A percentile compares a stretch with the other conserved stretches of the same genome.
phyloP scores from a whole-genome alignment of 2,113 vertebrate genomes.

The Malurus alboscapulatus region DNA sequence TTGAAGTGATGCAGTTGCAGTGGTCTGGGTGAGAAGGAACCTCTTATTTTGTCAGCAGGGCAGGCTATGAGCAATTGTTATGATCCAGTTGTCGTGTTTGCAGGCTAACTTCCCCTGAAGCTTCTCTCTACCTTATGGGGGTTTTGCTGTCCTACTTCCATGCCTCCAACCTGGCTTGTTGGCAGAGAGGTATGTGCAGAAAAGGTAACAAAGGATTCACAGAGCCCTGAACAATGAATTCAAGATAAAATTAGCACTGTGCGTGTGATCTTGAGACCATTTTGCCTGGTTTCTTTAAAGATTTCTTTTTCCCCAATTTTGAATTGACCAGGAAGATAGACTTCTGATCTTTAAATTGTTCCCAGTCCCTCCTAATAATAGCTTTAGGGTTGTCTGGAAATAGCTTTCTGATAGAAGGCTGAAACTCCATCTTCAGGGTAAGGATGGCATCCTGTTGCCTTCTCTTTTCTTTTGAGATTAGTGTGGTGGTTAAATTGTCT shows the following conservation, averaged over 20 bases:
- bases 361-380: neutral
- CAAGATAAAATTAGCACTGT: neutral
- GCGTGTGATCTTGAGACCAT: neutral
- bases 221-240: neutral
- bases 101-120: neutral
- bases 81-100: neutral
- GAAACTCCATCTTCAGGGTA: neutral
- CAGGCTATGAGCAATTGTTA: neutral
- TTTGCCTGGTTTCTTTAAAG: neutral
- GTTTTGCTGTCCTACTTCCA: neutral
- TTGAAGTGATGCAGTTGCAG: neutral
- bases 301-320: neutral
- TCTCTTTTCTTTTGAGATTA: conserved; percentile 7
- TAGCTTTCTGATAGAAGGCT: conserved; percentile 2
- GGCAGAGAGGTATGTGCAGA: neutral
- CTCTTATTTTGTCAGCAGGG: neutral
- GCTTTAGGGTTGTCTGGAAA: conserved; percentile 17
- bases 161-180: neutral
- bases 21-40: neutral
- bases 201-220: neutral
- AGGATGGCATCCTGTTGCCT: conserved; percentile 19
- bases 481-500: neutral
- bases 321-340: neutral
- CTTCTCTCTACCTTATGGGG: neutral
- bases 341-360: conserved; percentile 39